Conservation (phyloP, 1,140 invertebrate genomes). For the Phymorhynchus buccinoides region DNA sequence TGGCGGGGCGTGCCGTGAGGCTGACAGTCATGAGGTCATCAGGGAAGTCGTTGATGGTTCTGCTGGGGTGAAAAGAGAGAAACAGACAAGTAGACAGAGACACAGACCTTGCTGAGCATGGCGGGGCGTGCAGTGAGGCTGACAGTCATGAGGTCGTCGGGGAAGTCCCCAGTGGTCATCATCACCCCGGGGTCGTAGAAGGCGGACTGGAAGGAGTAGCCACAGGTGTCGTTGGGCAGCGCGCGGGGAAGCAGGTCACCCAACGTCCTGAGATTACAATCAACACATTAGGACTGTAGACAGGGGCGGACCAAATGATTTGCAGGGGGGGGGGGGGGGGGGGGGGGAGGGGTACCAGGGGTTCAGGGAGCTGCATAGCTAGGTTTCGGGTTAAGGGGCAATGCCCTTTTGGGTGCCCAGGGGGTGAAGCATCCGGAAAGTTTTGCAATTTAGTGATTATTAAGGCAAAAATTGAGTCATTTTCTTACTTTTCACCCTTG, state of each 20-base stretch:
- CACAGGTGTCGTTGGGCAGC: constrained; percentile 54
- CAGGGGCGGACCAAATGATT: no score
- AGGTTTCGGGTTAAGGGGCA: not conserved
- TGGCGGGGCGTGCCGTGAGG: constrained; percentile 24
- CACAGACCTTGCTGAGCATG: constrained; percentile 40
- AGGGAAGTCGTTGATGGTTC: not conserved
- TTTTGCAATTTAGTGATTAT: no score
- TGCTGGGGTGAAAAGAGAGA: constrained; percentile 54
- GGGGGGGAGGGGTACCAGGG: no score
- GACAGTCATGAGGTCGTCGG: constrained; percentile 34
- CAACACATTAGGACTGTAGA: no score
- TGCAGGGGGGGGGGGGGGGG: no score
- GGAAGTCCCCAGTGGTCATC: not conserved
- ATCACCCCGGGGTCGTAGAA: constrained; percentile 62
- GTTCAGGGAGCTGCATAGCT: not conserved
- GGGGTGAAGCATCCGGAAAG: no score
- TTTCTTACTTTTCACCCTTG: no score
- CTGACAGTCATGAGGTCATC: constrained; percentile 36
- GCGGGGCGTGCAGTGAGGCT: constrained; percentile 26
- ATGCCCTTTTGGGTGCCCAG: no score
- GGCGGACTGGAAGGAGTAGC: constrained; percentile 66
- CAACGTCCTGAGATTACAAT: not conserved
- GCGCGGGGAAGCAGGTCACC: constrained; percentile 37
- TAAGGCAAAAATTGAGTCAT: no score
- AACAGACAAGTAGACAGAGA: not conserved